phyloP scores from a whole-genome alignment of 2,797 vertebrate genomes.

The Pipistrellus pygmaeus region DNA sequence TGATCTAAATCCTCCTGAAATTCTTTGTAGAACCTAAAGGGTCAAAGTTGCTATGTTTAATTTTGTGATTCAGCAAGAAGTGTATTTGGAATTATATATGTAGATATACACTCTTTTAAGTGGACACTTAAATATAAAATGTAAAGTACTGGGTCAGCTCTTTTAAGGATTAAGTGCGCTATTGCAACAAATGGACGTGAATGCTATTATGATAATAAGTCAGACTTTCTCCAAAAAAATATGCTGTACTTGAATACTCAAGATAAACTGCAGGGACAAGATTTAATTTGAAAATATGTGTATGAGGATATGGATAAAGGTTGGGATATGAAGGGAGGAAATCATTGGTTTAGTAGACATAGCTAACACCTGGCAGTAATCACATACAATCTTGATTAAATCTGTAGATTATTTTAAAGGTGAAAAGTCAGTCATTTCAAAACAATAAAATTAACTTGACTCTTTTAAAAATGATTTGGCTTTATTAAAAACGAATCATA shows the following conservation, averaged over 20 bases:
- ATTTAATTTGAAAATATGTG: background rate
- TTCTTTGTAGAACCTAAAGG: slow-evolving; percentile 15
- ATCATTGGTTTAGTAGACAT: background rate
- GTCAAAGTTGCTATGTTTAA: background rate
- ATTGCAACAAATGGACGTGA: background rate
- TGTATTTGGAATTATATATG: background rate
- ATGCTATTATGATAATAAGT: background rate
- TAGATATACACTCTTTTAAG: background rate
- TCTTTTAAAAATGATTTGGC: background rate
- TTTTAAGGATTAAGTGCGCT: background rate
- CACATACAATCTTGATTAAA: background rate
- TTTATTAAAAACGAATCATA: background rate
- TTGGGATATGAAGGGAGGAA: background rate
- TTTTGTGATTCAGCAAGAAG: slow-evolving; percentile 8
- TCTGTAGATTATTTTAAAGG: background rate
- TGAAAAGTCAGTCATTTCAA: background rate
- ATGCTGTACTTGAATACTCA: slow-evolving; percentile 6
- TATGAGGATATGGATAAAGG: background rate
- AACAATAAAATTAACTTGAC: background rate
- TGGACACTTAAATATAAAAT: slow-evolving; percentile 40
- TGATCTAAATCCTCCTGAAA: slow-evolving; percentile 1
- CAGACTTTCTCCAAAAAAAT: background rate
- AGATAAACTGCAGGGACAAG: background rate
- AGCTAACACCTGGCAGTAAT: background rate
- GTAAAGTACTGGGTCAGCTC: background rate